Evolutionary conservation across 2,113 vertebrate genomes (phyloP).

Genomic region (Phylloscopus trochilus): DNA sequence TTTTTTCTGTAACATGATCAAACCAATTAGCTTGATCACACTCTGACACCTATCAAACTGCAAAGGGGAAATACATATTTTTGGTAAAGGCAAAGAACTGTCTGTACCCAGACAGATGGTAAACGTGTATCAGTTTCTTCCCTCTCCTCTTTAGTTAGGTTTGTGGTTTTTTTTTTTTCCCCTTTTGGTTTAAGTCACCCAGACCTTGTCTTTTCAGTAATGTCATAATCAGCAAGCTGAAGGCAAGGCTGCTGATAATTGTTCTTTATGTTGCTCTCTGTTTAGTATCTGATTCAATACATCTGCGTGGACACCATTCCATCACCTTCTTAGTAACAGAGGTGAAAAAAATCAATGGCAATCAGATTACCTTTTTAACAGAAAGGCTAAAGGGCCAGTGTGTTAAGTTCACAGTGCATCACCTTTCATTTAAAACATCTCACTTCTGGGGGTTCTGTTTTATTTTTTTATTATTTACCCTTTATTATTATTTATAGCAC

Average conservation of each 20-base stretch:
- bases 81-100: conserved; percentile 16
- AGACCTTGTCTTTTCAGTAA: conserved; percentile 81
- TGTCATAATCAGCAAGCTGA: conserved; percentile 85
- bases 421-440: conserved; percentile 85
- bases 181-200: conserved; percentile 68
- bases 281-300: conserved; percentile 89
- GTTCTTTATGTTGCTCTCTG: conserved; percentile 87
- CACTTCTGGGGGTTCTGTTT: conserved; percentile 60
- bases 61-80: conserved; percentile 25
- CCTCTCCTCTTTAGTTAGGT: not conserved
- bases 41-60: conserved; percentile 31
- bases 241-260: conserved; percentile 84
- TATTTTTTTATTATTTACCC: conserved; percentile 80
- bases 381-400: conserved; percentile 84
- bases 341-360: conserved; percentile 93
- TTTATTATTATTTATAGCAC: conserved; percentile 81
- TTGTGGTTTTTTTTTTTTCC: not conserved
- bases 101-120: not conserved
- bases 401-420: conserved; percentile 86
- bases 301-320: conserved; percentile 86
- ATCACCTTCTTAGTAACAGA: conserved; percentile 87
- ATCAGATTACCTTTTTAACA: conserved; percentile 93
- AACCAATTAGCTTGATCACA: conserved; percentile 66
- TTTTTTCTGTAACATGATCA: conserved; percentile 47
- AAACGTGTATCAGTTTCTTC: not conserved